These are phyloP conservation scores for Echiichthys vipera DNA, from an alignment of 2,797 vertebrate species.

Conservation along the genomic window DNA sequence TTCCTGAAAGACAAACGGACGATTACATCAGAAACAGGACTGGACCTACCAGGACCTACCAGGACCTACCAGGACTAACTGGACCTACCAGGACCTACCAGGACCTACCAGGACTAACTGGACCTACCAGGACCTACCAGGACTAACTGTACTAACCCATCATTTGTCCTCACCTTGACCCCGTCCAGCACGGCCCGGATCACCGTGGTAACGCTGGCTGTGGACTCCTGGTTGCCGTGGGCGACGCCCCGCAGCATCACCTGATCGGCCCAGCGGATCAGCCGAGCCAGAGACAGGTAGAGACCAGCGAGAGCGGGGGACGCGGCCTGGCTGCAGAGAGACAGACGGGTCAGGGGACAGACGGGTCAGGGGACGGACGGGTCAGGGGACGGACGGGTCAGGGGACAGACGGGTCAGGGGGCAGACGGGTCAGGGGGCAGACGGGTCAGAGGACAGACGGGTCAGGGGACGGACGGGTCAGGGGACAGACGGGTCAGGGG, in stretches of 20 bases:
- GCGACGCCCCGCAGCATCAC: constrained; percentile 91
- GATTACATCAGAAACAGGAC: not conserved
- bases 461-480: too few relatives aligned
- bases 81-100: too few relatives aligned
- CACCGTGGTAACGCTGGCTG: constrained; percentile 86
- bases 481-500: not conserved
- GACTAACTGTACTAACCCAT: too few relatives aligned
- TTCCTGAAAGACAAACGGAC: constrained; percentile 79
- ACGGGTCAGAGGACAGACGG: too few relatives aligned
- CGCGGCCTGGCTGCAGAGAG: constrained; percentile 84
- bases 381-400: not conserved
- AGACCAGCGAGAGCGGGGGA: constrained; percentile 90
- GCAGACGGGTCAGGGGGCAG: too few relatives aligned
- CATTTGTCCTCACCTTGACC: constrained; percentile 87
- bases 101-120: too few relatives aligned
- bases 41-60: too few relatives aligned
- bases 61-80: too few relatives aligned
- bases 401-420: too few relatives aligned
- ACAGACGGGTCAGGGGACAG: too few relatives aligned
- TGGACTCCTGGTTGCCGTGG: constrained; percentile 88
- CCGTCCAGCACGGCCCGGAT: constrained; percentile 92
- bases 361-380: not conserved
- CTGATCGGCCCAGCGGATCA: constrained; percentile 93
- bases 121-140: too few relatives aligned
- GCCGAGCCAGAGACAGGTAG: constrained; percentile 91